phyloP scores from a whole-genome alignment of 2,797 vertebrate genomes.

The Psittacula derbiana region DNA sequence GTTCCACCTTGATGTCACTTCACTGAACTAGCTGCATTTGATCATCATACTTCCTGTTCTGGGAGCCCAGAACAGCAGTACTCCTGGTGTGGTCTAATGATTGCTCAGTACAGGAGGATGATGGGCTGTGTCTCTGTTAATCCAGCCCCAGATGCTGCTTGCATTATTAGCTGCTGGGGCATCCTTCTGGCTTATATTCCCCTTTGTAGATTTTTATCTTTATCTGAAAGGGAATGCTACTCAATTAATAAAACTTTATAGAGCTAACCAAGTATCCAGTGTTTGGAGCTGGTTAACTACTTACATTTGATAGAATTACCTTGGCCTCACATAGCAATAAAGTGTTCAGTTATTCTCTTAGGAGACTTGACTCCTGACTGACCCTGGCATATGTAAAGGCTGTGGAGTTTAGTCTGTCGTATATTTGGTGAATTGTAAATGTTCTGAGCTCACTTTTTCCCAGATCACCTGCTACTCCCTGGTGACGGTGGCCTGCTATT shows the following conservation, averaged over 20 bases:
- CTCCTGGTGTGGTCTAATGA: neutral
- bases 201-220: neutral
- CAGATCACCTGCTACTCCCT: constrained; percentile 14
- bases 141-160: neutral
- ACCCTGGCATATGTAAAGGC: neutral
- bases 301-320: neutral
- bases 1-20: neutral
- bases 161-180: neutral
- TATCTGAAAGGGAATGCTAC: neutral
- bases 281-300: neutral
- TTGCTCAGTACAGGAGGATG: neutral
- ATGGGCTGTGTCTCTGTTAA: neutral
- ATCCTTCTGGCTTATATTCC: neutral
- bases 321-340: neutral
- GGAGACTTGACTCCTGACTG: neutral
- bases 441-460: neutral
- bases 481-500: constrained; percentile 25
- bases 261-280: neutral
- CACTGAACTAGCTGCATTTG: neutral
- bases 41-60: neutral
- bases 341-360: neutral
- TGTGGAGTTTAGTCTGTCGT: neutral
- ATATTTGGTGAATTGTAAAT: neutral
- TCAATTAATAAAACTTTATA: neutral
- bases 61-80: neutral